Base-by-base conservation (phyloP, 2,797 vertebrate genomes). In the Sus cebifrons region DNA sequence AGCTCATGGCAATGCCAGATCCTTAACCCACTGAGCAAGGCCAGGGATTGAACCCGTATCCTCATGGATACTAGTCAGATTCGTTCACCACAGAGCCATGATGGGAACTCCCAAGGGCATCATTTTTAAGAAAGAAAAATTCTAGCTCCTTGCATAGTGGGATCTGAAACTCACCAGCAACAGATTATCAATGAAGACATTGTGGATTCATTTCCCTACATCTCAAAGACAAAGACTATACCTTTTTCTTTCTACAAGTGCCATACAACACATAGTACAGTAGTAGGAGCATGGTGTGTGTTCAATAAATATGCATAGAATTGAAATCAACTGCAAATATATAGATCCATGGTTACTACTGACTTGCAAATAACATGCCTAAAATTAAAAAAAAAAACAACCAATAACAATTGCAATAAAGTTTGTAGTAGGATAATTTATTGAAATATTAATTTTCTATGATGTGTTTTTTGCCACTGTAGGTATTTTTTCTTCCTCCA, bases 111-210 rank as follows among this genome's bases (percentile, higher is more conserved):
- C 44, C 44, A 49, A 49, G 8, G 21, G 7, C 11, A 82, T 54
- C 65, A 91, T 91, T 25, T 71, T 79, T 78, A 73, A 56, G 73
- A 88, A 62, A 79, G 68, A 84, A 92, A 49, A 65, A 60, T 70
- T 20, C 18, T 77, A 78, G 16, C 11, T 40, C 25, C 23, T 83
- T 83, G 54, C 25, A 71, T 67, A 67, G 56, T 62, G 7, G 67
- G 14, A 85, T 96, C 64, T 94, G 67, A 93, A 94, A 95, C 60
- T 79, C 85, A 87, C 4, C 20, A 84, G 65, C 56, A 96, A 75
- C 25, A 93, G 65, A 87, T 70, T 87, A 25, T 90, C 86, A 95
- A 85, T 96, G 25, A 94, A n/a, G 29, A 70, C 21, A 75, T 20
- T 85, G n/a, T 29, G 10, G 77, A 75, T 96, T 91, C 27, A 84